phyloP scores from a whole-genome alignment of 2,888 invertebrate species.

The Leptopilina syphax region DNA sequence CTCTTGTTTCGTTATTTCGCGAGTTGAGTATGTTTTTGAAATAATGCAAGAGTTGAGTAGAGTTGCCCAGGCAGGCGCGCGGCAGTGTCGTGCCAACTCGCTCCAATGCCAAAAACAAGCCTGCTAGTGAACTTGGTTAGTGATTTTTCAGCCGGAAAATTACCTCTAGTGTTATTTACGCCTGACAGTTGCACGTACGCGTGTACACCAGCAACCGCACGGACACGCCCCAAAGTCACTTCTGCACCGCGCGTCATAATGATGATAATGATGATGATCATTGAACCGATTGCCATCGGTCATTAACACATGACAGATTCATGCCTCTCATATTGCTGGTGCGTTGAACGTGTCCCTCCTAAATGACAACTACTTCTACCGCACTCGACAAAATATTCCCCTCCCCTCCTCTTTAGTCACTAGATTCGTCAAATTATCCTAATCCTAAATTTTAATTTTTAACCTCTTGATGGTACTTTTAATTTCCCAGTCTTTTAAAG shows the following conservation, averaged over 20 bases:
- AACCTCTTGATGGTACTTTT: too few species aligned
- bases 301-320: conserved; percentile 26
- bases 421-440: too few species aligned
- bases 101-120: conserved; percentile 56
- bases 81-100: conserved; percentile 48
- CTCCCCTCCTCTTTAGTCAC: too few species aligned
- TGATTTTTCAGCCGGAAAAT: conserved; percentile 68
- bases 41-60: conserved; percentile 26
- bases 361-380: too few species aligned
- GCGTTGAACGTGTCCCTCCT: not conserved
- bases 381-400: too few species aligned
- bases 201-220: conserved; percentile 35
- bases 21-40: conserved; percentile 10
- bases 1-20: conserved; percentile 23
- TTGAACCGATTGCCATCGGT: conserved; percentile 38
- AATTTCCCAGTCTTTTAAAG: too few species aligned
- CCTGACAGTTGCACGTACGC: conserved; percentile 51
- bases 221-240: conserved; percentile 32
- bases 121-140: conserved; percentile 55
- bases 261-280: conserved; percentile 18
- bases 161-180: conserved; percentile 63
- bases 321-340: not conserved
- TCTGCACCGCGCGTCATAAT: conserved; percentile 17
- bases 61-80: not conserved
- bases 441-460: too few species aligned